Conservation (phyloP, 1,140 invertebrate species). For the Harpegnathos saltator region DNA sequence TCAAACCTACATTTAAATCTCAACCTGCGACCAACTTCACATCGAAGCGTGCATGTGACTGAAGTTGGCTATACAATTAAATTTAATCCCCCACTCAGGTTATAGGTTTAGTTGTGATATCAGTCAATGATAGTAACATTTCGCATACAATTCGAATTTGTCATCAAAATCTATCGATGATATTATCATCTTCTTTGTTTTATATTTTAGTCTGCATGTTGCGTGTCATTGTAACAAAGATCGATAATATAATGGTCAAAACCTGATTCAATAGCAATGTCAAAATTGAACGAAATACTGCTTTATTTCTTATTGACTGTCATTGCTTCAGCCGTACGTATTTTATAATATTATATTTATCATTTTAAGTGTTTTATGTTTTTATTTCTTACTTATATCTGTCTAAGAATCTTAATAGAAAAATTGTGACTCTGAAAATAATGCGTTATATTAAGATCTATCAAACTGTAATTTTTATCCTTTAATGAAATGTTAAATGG, state of each 20-base stretch:
- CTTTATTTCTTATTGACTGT: slow-evolving; percentile 33
- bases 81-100: no score
- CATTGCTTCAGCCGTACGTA: slow-evolving; percentile 62
- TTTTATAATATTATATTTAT: background rate
- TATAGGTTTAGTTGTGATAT: no score
- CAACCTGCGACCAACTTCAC: no score
- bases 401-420: background rate
- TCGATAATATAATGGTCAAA: slow-evolving; percentile 55
- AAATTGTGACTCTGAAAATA: background rate
- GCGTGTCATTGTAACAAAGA: slow-evolving; percentile 15
- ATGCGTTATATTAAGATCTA: background rate
- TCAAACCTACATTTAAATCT: no score
- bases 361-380: background rate
- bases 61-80: no score
- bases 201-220: background rate
- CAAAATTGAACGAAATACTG: slow-evolving; percentile 53
- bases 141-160: slow-evolving; percentile 30
- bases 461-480: slow-evolving; percentile 3
- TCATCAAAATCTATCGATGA: slow-evolving; percentile 29
- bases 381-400: slow-evolving; percentile 6
- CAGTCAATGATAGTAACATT: background rate
- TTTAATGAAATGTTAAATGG: background rate
- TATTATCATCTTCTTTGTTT: slow-evolving; percentile 28
- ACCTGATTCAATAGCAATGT: slow-evolving; percentile 57
- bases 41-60: no score